These are phyloP conservation scores for Ancistrus triradiatus DNA, from an alignment of 2,113 vertebrate genomes.

Conservation along the genomic window DNA sequence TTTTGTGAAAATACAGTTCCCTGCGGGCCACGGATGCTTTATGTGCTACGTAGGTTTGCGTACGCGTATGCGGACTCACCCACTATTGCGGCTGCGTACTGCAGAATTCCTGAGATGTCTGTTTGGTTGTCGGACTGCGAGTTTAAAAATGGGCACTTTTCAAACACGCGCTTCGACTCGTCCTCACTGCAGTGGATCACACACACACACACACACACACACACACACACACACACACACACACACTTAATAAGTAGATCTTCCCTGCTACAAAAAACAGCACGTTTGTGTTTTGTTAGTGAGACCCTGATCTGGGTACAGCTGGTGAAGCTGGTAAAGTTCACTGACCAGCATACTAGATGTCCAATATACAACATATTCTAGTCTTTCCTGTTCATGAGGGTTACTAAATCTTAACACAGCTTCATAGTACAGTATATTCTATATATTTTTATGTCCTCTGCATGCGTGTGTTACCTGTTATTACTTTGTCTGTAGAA, in stretches of 20 bases:
- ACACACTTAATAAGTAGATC: neutral
- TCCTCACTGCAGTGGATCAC: constrained; percentile 75
- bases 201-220: constrained; percentile 19
- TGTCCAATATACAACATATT: too few species aligned
- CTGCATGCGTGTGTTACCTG: constrained; percentile 66
- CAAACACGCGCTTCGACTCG: constrained; percentile 70
- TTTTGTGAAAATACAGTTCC: too few species aligned
- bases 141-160: constrained; percentile 82
- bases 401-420: too few species aligned
- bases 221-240: constrained; percentile 12
- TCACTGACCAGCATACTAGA: too few species aligned
- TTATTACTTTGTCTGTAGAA: constrained; percentile 87
- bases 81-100: constrained; percentile 86
- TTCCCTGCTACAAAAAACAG: neutral
- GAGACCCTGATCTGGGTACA: too few species aligned
- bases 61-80: constrained; percentile 67
- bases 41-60: neutral
- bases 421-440: neutral
- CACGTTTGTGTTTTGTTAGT: too few species aligned
- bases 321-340: too few species aligned
- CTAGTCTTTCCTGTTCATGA: too few species aligned
- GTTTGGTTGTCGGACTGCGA: constrained; percentile 79
- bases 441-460: neutral
- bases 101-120: constrained; percentile 92
- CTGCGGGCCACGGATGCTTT: constrained; percentile 13